phyloP scores from a whole-genome alignment of 2,797 vertebrate genomes.

The Botia almorhae region DNA sequence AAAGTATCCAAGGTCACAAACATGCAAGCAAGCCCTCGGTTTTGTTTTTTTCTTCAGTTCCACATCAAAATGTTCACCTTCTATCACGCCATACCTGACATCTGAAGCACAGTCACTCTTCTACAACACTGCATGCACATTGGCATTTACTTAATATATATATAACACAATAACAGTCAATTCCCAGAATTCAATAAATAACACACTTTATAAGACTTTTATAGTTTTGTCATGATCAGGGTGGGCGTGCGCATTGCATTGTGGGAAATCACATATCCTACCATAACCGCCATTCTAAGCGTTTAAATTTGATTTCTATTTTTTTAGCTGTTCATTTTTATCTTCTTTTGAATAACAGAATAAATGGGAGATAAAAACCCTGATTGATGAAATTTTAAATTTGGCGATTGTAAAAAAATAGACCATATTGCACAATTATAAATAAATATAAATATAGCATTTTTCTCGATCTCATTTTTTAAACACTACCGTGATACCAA shows the following conservation, averaged over 20 bases:
- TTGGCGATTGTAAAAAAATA: slow-evolving; percentile 70
- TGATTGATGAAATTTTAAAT: slow-evolving; percentile 71
- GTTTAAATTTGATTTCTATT: slow-evolving; percentile 35
- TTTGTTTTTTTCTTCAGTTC: slow-evolving; percentile 26
- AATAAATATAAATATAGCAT: slow-evolving; percentile 62
- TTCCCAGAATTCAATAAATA: slow-evolving; percentile 72
- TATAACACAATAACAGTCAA: slow-evolving; percentile 59
- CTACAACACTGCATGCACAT: slow-evolving; percentile 66
- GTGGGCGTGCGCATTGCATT: neutral
- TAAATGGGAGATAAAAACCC: slow-evolving; percentile 45
- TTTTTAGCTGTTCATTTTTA: slow-evolving; percentile 11
- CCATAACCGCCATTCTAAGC: neutral
- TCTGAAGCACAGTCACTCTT: slow-evolving; percentile 63
- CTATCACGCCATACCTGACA: slow-evolving; percentile 39
- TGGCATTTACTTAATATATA: slow-evolving; percentile 27
- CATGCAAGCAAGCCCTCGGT: slow-evolving; percentile 54
- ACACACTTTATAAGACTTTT: slow-evolving; percentile 74
- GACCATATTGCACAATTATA: slow-evolving; percentile 82
- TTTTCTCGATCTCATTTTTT: slow-evolving; percentile 57
- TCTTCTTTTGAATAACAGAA: neutral
- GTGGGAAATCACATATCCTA: slow-evolving; percentile 20
- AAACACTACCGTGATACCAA: slow-evolving; percentile 58
- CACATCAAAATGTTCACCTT: slow-evolving; percentile 8
- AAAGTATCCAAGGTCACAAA: slow-evolving; percentile 37
- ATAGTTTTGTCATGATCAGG: slow-evolving; percentile 15